Base-by-base conservation (phyloP, 2,888 invertebrate genomes). In the Diachrysia chrysitis region DNA sequence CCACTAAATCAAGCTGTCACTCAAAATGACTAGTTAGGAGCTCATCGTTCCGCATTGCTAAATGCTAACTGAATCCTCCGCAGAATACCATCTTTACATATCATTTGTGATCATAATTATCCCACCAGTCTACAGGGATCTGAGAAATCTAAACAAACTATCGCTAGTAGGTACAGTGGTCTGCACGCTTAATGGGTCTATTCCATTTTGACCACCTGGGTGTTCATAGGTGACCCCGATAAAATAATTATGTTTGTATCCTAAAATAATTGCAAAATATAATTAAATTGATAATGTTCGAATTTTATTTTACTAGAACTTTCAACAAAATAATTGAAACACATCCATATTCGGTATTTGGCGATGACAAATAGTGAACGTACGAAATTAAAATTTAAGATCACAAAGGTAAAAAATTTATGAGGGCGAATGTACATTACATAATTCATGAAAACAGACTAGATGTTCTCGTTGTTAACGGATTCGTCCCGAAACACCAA, bases 401-500 rank as follows among this genome's bases (percentile, higher is more conserved):
- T n/a, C 4, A 2, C 5, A 4, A 42, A 5, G 4, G 5, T n/a
- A 42, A n/a, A 42, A n/a, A n/a, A 42, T 5, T 42, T 5, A n/a
- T n/a, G n/a, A 16, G n/a, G 42, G 4, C 42, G 42, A 42, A 2
- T 42, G 42, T 57, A 58, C 21, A 48, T 53, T 65, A 12, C 21
- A 60, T 71, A 46, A 64, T 68, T 63, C 63, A 66, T 56, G 66
- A 73, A 76, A 71, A 58, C 64, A 60, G 53, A 67, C 63, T 71
- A 70, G 58, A 71, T 73, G 51, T 55, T 70, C 64, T 74, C 69
- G 58, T 71, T 74, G 54, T 66, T 59, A 73, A 69, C 58, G 51
- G 61, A 61, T 78, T 60, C 62, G 61, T 70, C 54, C 64, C 75
- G 78, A 74, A 81, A 79, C 79, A 73, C 74, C 56, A 59, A 66